phyloP scores from a whole-genome alignment of 2,113 vertebrate genomes.

The Formicarius rufipectus region DNA sequence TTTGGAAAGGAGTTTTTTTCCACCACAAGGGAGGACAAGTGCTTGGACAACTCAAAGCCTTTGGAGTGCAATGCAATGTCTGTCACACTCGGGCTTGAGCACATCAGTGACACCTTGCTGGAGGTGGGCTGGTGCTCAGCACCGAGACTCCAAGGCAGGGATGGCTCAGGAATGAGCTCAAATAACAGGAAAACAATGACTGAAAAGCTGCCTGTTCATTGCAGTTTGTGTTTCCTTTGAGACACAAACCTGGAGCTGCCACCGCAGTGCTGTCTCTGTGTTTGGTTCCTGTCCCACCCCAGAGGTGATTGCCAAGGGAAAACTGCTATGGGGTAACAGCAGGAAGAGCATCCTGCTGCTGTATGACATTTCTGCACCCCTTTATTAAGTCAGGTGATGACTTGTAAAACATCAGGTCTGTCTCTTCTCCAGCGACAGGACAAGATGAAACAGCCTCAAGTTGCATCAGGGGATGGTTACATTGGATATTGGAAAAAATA shows the following conservation, averaged over 20 bases:
- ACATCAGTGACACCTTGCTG: not conserved
- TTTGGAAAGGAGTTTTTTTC: not conserved
- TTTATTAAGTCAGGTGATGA: not conserved
- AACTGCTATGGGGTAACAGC: not conserved
- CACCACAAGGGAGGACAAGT: not conserved
- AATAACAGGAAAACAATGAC: not conserved
- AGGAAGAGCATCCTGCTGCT: not conserved
- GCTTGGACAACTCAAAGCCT: not conserved
- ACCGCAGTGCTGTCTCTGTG: not conserved
- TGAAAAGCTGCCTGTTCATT: not conserved
- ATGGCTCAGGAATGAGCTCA: not conserved
- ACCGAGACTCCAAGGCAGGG: not conserved
- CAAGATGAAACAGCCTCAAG: not conserved
- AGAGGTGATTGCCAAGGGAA: not conserved
- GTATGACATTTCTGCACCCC: not conserved
- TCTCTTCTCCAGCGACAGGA: not conserved
- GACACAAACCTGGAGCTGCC: not conserved
- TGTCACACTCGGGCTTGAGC: fast-evolving
- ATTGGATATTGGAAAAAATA: not conserved
- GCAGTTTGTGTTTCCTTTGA: not conserved
- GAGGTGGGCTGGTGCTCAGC: not conserved
- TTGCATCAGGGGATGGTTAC: not conserved
- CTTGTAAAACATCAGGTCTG: not conserved
- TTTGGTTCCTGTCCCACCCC: not conserved
- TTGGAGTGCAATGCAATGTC: fast-evolving